These are phyloP conservation scores for Hipparchia semele DNA, from an alignment of 2,888 invertebrate species.

Conservation along the genomic window DNA sequence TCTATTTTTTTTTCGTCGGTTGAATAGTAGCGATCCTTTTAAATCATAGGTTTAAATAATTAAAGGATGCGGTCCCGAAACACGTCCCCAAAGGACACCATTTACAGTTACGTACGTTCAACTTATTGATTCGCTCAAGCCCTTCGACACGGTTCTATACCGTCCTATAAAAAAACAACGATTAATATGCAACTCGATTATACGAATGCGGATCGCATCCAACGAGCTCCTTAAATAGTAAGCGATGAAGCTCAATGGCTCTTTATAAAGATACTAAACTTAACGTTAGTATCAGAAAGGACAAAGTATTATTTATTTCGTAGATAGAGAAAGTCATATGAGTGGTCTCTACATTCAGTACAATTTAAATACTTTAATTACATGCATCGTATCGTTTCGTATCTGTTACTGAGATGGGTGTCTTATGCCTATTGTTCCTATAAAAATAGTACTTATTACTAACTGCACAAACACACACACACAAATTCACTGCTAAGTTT, in stretches of 20 bases:
- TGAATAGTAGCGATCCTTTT: not conserved
- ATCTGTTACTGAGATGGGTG: no score
- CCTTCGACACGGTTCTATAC: slow-evolving; percentile 27
- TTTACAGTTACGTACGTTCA: slow-evolving; percentile 2
- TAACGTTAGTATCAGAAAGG: not conserved
- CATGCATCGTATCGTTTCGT: no score
- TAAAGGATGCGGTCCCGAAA: not conserved
- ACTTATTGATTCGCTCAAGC: slow-evolving; percentile 19
- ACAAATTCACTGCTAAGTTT: no score
- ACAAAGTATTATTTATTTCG: not conserved
- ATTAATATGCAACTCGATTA: slow-evolving; percentile 41
- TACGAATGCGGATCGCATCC: slow-evolving; percentile 37
- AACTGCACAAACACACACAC: no score
- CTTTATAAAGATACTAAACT: not conserved
- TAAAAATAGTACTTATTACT: no score
- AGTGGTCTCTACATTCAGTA: not conserved
- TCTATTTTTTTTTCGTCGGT: no score
- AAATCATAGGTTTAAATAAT: not conserved
- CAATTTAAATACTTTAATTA: no score
- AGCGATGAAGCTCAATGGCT: slow-evolving; percentile 16
- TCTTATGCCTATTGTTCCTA: no score
- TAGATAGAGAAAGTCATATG: not conserved
- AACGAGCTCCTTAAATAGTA: slow-evolving; percentile 33
- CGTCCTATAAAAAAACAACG: slow-evolving; percentile 22
- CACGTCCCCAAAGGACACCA: slow-evolving; percentile 5